A percentile compares a stretch with the other conserved stretches of the same genome.
Evolutionary conservation across 1,140 invertebrate genomes (phyloP).

Genomic region (Drosophila sp.): DNA sequence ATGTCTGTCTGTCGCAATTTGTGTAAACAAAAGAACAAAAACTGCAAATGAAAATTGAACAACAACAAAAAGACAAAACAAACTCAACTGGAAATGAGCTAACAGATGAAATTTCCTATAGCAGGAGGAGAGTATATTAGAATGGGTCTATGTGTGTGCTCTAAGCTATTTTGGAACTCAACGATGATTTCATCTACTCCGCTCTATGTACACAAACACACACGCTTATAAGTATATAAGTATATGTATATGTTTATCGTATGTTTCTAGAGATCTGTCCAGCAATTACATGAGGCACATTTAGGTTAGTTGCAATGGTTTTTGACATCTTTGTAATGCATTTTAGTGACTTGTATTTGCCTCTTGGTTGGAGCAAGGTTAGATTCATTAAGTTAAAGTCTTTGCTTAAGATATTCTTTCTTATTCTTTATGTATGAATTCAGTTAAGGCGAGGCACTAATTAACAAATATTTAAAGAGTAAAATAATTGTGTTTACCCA

Average conservation of each 20-base stretch:
- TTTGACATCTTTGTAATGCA: constrained; percentile 28
- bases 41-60: constrained; percentile 73
- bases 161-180: constrained; percentile 52
- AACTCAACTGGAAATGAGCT: constrained; percentile 69
- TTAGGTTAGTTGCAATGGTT: constrained; percentile 10
- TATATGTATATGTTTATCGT: constrained; percentile 7
- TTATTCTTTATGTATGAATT: constrained; percentile 42
- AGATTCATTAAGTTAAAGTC: constrained; percentile 59
- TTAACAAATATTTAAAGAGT: constrained; percentile 65
- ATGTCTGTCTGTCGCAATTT: constrained; percentile 8
- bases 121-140: constrained; percentile 19
- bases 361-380: constrained; percentile 47
- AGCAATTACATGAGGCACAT: constrained; percentile 43
- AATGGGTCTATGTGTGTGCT: constrained; percentile 26
- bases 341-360: constrained; percentile 38
- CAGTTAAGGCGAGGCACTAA: constrained; percentile 48
- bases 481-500: constrained; percentile 42
- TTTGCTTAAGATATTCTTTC: constrained; percentile 1
- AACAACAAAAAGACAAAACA: constrained; percentile 61
- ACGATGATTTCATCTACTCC: constrained; percentile 78
- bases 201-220: constrained; percentile 27
- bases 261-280: constrained; percentile 32
- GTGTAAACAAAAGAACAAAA: constrained; percentile 61
- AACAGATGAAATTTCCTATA: constrained; percentile 44
- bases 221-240: not conserved